Percentiles rank a stretch among this genome's conserved stretches.
These are phyloP conservation scores for Drosophila pallidifrons DNA, from an alignment of 1,140 invertebrate genomes.

Conservation along the genomic window DNA sequence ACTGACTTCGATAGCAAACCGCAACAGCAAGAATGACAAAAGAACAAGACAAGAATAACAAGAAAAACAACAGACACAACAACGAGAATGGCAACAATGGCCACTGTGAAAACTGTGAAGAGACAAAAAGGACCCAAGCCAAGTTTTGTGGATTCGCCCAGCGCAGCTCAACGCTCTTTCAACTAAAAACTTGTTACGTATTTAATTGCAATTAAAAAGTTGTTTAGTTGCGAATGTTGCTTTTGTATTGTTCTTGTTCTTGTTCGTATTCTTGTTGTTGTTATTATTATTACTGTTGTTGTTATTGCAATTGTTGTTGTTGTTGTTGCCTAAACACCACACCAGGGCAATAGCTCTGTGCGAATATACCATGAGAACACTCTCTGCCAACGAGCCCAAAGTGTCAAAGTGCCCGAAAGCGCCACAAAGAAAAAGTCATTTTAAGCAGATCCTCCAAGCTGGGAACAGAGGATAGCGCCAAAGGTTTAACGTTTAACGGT, in stretches of 20 bases:
- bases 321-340: slow-evolving; percentile 39
- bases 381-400: slow-evolving; percentile 5
- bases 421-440: slow-evolving; percentile 76
- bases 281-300: slow-evolving; percentile 30
- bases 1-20: slow-evolving; percentile 64
- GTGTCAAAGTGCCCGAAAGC: slow-evolving; percentile 66
- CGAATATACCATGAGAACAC: slow-evolving; percentile 21
- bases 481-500: slow-evolving; percentile 77
- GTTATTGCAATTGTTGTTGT: slow-evolving; percentile 28
- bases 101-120: slow-evolving; percentile 52
- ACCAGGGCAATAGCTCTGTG: slow-evolving; percentile 53
- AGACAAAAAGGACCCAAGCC: slow-evolving; percentile 33
- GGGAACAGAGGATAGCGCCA: slow-evolving; percentile 65
- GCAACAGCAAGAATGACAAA: slow-evolving; percentile 51
- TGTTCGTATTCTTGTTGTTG: slow-evolving; percentile 43
- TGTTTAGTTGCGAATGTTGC: slow-evolving; percentile 77
- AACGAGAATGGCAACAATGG: slow-evolving; percentile 49
- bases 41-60: slow-evolving; percentile 26
- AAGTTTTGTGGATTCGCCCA: slow-evolving; percentile 57
- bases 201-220: slow-evolving; percentile 84
- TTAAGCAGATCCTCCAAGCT: slow-evolving; percentile 67
- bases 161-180: slow-evolving; percentile 60
- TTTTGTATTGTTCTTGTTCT: slow-evolving; percentile 38
- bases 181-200: slow-evolving; percentile 84
- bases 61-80: slow-evolving; percentile 5